These are phyloP conservation scores for Phylloscopus trochiloides DNA, from an alignment of 2,113 vertebrate species.

Conservation along the genomic window DNA sequence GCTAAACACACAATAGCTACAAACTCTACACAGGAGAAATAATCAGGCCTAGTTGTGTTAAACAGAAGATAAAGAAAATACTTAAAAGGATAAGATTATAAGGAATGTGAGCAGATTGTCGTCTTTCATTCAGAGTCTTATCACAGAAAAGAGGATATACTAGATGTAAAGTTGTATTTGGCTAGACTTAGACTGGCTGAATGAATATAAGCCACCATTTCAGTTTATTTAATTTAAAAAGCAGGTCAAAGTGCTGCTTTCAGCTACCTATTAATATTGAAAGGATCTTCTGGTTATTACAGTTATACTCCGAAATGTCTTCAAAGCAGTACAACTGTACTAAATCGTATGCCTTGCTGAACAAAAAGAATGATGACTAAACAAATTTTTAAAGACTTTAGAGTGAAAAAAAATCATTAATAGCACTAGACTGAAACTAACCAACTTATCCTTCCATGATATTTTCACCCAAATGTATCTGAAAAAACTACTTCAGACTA, in stretches of 20 bases:
- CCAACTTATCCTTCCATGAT: not conserved
- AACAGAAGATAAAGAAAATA: slow-evolving; percentile 15
- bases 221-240: slow-evolving; percentile 30
- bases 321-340: not conserved
- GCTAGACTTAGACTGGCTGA: not conserved
- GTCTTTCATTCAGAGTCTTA: not conserved
- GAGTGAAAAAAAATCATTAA: not conserved
- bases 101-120: not conserved
- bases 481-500: not conserved
- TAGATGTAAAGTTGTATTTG: not conserved
- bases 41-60: not conserved
- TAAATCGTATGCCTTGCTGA: not conserved
- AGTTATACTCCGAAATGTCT: not conserved
- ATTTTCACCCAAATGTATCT: not conserved
- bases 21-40: not conserved
- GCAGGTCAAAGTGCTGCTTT: slow-evolving; percentile 27
- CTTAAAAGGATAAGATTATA: not conserved
- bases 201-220: not conserved
- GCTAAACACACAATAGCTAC: not conserved
- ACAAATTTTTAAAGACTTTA: not conserved
- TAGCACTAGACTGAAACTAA: not conserved
- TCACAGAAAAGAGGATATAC: not conserved
- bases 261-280: slow-evolving; percentile 24
- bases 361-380: slow-evolving; percentile 6
- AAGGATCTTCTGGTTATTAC: not conserved